Evolutionary conservation across 2,113 vertebrate genomes (phyloP), one percentile per base, ranked within the genome.

Genomic region (Vulpes vulpes): DNA sequence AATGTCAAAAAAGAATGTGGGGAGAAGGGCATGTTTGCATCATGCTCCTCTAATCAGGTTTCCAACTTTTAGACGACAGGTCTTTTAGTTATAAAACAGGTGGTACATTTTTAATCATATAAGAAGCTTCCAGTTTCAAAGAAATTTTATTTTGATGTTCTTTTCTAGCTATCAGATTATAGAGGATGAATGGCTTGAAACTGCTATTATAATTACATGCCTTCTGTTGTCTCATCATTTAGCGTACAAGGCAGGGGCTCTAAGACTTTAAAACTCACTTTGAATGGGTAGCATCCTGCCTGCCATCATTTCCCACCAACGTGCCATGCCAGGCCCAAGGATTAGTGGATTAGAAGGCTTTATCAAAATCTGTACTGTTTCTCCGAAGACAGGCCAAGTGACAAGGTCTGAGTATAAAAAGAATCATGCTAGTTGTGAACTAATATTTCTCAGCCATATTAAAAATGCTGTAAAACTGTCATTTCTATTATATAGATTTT

Each of bases 221-320:
- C 98, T 98, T 99, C 98, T 99, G 98, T 94, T 98, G 93, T 96
- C 94, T 98, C 96, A 89, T 97, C 98, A 96, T 79, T 85, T 71
- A 67, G 49, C 78, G 89, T 23, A 74, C 14, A 57, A 0, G 0
- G 76, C 95, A 96, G 95, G 78, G 92, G 49, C 57, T n/a, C 0
- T 15, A 38, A 71, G 96, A 97, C 97, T 97, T 95, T 96, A 98
- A 84, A 97, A 97, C 97, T 96, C 91, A 55, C 93, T 97, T 91
- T 89, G 98, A 99, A 99, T 98, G 99, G 98, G 98, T 67, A 99
- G 98, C 99, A 99, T 98, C 99, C 98, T 99, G 99, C 97, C 65
- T 97, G 91, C 98, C 97, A 98, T 98, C 98, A 98, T 91, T 71
- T 93, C 98, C 96, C 94, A 98, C 93, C 97, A 98, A 98, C 98